phyloP scores from a whole-genome alignment of 1,140 invertebrate genomes.

The Zaprionus camerounensis region DNA sequence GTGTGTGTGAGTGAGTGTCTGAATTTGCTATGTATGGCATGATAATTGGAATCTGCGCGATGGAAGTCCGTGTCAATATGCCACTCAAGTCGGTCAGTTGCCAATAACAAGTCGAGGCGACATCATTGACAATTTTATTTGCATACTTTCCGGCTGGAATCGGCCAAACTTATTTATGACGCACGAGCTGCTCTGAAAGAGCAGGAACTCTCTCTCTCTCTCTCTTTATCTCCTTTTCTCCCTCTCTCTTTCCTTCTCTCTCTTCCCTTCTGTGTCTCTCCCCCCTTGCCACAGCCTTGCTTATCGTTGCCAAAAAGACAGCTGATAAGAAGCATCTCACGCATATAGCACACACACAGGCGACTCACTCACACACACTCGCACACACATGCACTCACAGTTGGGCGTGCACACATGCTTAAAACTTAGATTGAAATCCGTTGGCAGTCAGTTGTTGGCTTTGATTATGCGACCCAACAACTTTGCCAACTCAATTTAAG shows the following conservation, averaged over 20 bases:
- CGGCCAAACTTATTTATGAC: conserved; percentile 6
- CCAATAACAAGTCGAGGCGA: conserved; percentile 6
- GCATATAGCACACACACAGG: neutral
- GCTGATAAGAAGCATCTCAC: conserved; percentile 2
- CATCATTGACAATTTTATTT: conserved; percentile 6
- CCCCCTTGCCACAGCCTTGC: neutral
- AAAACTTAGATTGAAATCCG: conserved; percentile 7
- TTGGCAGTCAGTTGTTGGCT: conserved; percentile 5
- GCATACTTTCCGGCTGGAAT: conserved; percentile 4
- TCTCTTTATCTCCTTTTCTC: neutral
- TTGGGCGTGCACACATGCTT: neutral
- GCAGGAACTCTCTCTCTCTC: neutral
- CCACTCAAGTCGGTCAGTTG: conserved; percentile 4
- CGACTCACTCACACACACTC: neutral
- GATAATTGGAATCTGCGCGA: neutral
- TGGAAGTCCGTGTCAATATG: neutral
- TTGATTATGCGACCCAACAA: conserved; percentile 7
- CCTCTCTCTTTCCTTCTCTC: neutral
- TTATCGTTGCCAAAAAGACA: conserved; percentile 5
- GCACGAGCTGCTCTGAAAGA: neutral
- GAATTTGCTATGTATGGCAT: neutral
- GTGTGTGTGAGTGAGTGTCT: neutral
- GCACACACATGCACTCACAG: neutral
- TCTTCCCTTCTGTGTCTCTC: neutral
- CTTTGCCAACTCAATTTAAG: conserved; percentile 7